Percentiles rank a stretch among this genome's conserved stretches.
Conservation (phyloP, 2,113 vertebrate species). For the Perccottus glenii region DNA sequence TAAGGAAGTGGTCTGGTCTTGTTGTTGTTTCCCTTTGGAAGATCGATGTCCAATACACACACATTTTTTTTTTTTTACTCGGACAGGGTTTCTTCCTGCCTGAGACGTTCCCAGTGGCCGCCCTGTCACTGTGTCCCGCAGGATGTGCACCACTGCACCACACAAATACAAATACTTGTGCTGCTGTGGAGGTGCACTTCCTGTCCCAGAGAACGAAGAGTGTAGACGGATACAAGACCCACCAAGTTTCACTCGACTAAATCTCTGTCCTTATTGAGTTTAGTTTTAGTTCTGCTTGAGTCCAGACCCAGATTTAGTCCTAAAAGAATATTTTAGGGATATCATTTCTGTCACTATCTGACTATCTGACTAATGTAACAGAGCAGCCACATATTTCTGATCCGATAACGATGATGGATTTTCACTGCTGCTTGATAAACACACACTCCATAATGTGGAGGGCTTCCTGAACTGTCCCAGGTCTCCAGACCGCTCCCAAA, state of each 20-base stretch:
- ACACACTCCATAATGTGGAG: conserved; percentile 13
- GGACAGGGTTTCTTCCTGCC: conserved; percentile 72
- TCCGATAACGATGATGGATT: conserved; percentile 9
- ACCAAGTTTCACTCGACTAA: not conserved
- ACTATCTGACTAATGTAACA: not conserved
- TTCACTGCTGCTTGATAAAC: conserved; percentile 16
- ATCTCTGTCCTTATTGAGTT: not conserved
- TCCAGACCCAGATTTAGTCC: no score
- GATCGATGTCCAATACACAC: conserved; percentile 49
- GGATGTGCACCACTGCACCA: no score
- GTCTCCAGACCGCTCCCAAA: conserved; percentile 21
- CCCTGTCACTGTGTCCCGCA: conserved; percentile 42
- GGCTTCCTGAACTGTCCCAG: conserved; percentile 29
- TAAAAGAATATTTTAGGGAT: no score
- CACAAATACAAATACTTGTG: conserved; percentile 37
- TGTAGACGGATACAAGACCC: not conserved
- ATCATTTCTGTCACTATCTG: no score
- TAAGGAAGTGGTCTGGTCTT: conserved; percentile 9
- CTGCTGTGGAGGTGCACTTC: conserved; percentile 20
- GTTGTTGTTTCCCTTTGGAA: conserved; percentile 46
- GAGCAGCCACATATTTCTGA: not conserved
- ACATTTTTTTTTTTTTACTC: conserved; percentile 16
- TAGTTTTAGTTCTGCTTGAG: not conserved
- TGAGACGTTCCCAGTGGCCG: conserved; percentile 65
- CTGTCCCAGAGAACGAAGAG: conserved; percentile 14